Evolutionary conservation across 2,113 vertebrate species (phyloP), one percentile per base, ranked within the genome.

Genomic region (Pomatorhinus ruficollis): DNA sequence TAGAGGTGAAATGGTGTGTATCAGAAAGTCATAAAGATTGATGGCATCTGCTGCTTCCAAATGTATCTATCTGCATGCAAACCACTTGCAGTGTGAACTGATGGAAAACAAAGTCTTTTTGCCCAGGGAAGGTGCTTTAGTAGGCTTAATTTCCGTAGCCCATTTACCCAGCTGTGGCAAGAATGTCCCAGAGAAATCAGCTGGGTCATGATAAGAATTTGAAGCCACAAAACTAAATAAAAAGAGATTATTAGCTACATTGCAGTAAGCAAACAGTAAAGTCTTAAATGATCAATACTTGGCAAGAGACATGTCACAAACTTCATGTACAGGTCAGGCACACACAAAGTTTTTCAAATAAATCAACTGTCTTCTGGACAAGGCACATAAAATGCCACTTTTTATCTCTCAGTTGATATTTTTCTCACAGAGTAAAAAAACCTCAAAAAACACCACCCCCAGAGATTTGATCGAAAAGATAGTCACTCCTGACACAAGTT

Each of bases 21-120:
- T 98, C 98, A 98, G 98, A 98, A 98, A 98, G 98, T 98, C 98
- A 98, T 98, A 98, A 98, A 99, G 98, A 99, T 98, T 98, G 97
- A 98, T 98, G 70, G 92, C 84, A 80, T 86, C 71, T 42, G 49
- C 87, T 94, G 85, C 80, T 95, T 97, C 83, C 90, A 97, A 97
- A 97, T 87, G n/a, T 68, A 63, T 80, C 86, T 92, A 90, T 97
- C 97, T 98, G 94, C 95, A 98, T 98, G 97, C 97, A 98, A 98
- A 97, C 95, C 95, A 96, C 95, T 97, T 97, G 96, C 97, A 97
- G 97, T 80, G 64, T 88, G 96, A 98, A 98, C 88, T 97, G 94
- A 96, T 96, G 74, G 97, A 97, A 98, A 98, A 97, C 96, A 97
- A 96, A 97, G 63, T 74, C 52, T 97, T 64, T 98, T 98, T 98